Conservation (phyloP, 1,140 invertebrate species). For the Manduca sexta region DNA sequence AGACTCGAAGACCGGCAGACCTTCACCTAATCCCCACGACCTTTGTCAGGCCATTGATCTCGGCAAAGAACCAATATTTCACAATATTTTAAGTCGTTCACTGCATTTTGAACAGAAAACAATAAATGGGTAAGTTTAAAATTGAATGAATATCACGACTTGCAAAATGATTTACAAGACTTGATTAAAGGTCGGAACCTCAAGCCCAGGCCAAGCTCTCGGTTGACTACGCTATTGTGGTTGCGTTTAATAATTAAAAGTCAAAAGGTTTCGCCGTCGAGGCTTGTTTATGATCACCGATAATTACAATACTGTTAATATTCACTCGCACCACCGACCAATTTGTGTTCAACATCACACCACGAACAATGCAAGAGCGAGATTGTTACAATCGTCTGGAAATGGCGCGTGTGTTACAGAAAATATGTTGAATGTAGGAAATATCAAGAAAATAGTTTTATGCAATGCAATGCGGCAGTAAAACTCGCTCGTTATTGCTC, state of each 20-base stretch:
- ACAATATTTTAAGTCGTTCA: too few relatives aligned
- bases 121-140: neutral
- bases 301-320: conserved; percentile 31
- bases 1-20: too few relatives aligned
- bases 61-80: too few relatives aligned
- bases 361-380: conserved; percentile 4
- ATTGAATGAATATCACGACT: conserved; percentile 20
- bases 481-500: conserved; percentile 16
- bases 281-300: conserved; percentile 34
- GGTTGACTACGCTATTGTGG: conserved; percentile 32
- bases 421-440: conserved; percentile 17
- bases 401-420: conserved; percentile 1
- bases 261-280: conserved; percentile 42
- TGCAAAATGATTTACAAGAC: conserved; percentile 45
- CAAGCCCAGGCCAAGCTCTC: conserved; percentile 19
- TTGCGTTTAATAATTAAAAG: conserved; percentile 52
- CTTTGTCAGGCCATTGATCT: too few relatives aligned
- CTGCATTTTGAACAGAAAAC: too few relatives aligned
- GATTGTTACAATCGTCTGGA: neutral
- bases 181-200: conserved; percentile 48
- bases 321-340: conserved; percentile 21
- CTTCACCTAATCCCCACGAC: too few relatives aligned
- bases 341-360: conserved; percentile 27
- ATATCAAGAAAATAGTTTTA: conserved; percentile 16
- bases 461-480: conserved; percentile 29